A percentile compares a stretch with the other conserved stretches of the same genome.
These are phyloP conservation scores for Dryobota labecula DNA, from an alignment of 2,888 invertebrate genomes.

Conservation along the genomic window DNA sequence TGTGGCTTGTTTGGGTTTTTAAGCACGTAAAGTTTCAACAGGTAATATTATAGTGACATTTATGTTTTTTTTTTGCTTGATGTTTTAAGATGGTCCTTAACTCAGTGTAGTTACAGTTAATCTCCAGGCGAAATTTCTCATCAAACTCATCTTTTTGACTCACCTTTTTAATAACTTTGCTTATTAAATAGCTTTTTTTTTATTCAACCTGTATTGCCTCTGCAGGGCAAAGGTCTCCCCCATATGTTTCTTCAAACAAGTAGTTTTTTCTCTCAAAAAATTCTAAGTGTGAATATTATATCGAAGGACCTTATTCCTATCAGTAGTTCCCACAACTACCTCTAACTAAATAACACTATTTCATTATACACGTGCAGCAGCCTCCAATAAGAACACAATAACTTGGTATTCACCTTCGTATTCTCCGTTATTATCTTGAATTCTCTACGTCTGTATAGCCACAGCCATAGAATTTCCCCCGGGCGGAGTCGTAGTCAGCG, in stretches of 20 bases:
- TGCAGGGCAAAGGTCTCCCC: too few relatives aligned
- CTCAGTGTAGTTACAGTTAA: not conserved
- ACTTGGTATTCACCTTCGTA: slow-evolving; percentile 32
- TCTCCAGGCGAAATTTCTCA: not conserved
- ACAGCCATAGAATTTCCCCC: slow-evolving; percentile 53
- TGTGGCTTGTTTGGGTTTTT: slow-evolving; percentile 5
- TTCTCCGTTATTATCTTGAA: slow-evolving; percentile 48
- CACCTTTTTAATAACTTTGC: not conserved
- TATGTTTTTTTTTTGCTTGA: not conserved
- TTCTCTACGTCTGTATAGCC: slow-evolving; percentile 31
- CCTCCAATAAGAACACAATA: slow-evolving; percentile 32
- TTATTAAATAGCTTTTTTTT: not conserved
- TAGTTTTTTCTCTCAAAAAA: not conserved
- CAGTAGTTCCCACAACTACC: not conserved
- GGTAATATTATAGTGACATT: not conserved
- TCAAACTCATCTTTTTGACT: not conserved
- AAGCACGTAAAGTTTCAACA: slow-evolving; percentile 2
- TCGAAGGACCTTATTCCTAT: not conserved
- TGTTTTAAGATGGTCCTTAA: not conserved
- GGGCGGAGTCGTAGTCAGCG: slow-evolving; percentile 46
- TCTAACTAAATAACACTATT: slow-evolving; percentile 18
- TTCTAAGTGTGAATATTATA: not conserved
- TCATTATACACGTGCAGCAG: slow-evolving; percentile 7
- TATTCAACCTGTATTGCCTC: too few relatives aligned
- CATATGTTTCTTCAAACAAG: too few relatives aligned